Percentiles rank a stretch among this genome's conserved stretches.
Conservation (phyloP, 2,888 invertebrate species). For the Ceramica pisi region DNA sequence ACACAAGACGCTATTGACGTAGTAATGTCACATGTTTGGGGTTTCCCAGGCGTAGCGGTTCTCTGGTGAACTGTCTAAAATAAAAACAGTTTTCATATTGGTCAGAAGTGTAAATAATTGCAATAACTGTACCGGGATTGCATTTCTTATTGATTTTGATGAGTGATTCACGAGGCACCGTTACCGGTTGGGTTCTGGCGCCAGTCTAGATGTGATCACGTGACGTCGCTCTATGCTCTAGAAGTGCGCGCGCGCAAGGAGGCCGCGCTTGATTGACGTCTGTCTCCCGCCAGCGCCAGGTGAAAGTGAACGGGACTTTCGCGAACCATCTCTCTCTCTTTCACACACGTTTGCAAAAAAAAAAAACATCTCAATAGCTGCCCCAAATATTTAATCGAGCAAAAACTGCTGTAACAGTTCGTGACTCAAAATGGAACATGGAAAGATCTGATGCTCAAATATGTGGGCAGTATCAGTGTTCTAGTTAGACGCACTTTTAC, state of each 20-base stretch:
- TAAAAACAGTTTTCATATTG: conserved; percentile 10
- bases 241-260: conserved; percentile 52
- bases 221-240: conserved; percentile 38
- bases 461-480: conserved; percentile 39
- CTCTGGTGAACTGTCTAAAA: background rate
- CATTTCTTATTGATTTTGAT: conserved; percentile 35
- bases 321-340: conserved; percentile 47
- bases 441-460: conserved; percentile 36
- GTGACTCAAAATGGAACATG: conserved; percentile 49
- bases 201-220: conserved; percentile 47
- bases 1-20: conserved; percentile 6
- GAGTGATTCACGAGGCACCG: conserved; percentile 50
- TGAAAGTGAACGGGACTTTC: conserved; percentile 80
- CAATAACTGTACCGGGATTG: conserved; percentile 51
- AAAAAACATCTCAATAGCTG: conserved; percentile 55
- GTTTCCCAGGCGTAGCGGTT: background rate
- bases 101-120: conserved; percentile 26
- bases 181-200: conserved; percentile 41
- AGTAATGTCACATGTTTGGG: background rate
- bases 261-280: conserved; percentile 67
- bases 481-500: conserved; percentile 59
- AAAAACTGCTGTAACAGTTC: conserved; percentile 64
- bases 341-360: conserved; percentile 64
- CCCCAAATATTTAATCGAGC: conserved; percentile 58
- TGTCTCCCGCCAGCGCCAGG: conserved; percentile 59